Conservation (phyloP, 2,888 invertebrate species). For the Melanchra persicariae region DNA sequence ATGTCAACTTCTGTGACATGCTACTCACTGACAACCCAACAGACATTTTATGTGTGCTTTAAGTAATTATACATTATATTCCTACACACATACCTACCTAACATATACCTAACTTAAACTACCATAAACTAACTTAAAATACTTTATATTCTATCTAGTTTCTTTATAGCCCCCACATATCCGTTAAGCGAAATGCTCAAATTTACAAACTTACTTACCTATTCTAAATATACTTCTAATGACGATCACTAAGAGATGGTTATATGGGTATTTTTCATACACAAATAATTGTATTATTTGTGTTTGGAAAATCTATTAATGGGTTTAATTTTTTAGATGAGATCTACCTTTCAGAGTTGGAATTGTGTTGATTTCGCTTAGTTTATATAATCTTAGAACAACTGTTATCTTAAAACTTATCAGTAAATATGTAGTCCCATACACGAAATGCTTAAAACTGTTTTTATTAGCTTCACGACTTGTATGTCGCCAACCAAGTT, state of each 20-base stretch:
- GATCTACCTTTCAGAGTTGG: slow-evolving; percentile 24
- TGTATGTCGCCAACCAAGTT: background rate
- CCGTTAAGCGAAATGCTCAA: background rate
- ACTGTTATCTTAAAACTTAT: slow-evolving; percentile 6
- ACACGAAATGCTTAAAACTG: slow-evolving; percentile 46
- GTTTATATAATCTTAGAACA: slow-evolving; percentile 4
- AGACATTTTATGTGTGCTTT: background rate
- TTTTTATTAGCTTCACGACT: background rate
- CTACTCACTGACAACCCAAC: background rate
- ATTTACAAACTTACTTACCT: slow-evolving; percentile 31
- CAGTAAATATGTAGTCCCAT: slow-evolving; percentile 26
- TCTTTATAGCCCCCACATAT: background rate
- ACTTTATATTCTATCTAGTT: background rate
- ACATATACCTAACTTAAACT: background rate
- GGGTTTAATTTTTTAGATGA: slow-evolving; percentile 25
- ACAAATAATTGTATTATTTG: slow-evolving; percentile 17
- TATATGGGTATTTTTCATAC: slow-evolving; percentile 19
- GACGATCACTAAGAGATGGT: slow-evolving; percentile 4
- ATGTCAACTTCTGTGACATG: background rate
- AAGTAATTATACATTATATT: background rate
- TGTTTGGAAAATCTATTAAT: slow-evolving; percentile 12
- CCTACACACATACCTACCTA: background rate
- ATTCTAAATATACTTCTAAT: slow-evolving; percentile 6
- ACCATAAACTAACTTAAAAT: background rate
- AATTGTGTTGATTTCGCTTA: slow-evolving; percentile 5